phyloP scores from a whole-genome alignment of 2,113 vertebrate genomes.

The Salvelinus fontinalis region DNA sequence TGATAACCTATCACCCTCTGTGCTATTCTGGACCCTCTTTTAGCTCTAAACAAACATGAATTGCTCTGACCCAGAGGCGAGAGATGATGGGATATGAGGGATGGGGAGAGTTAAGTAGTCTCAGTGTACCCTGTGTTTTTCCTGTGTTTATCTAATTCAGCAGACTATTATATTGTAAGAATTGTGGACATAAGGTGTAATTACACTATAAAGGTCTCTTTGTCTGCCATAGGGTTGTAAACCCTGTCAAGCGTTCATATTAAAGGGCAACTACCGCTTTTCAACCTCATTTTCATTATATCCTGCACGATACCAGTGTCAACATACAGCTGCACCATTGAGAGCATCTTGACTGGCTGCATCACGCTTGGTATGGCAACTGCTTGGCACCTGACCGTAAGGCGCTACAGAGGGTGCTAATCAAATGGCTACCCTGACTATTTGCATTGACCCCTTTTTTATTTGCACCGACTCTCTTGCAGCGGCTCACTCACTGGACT shows the following conservation, averaged over 20 bases:
- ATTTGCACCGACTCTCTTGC: too few relatives aligned
- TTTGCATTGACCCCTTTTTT: too few relatives aligned
- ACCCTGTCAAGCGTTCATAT: slow-evolving; percentile 18
- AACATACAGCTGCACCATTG: too few relatives aligned
- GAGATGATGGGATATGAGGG: not conserved
- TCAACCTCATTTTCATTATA: too few relatives aligned
- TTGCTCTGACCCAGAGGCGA: slow-evolving; percentile 18
- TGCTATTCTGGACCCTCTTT: slow-evolving; percentile 15
- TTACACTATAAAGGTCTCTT: not conserved
- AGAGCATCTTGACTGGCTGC: too few relatives aligned
- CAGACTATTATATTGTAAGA: not conserved
- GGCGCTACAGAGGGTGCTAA: too few relatives aligned
- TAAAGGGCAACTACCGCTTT: too few relatives aligned
- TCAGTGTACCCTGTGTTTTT: not conserved
- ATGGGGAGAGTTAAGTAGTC: not conserved
- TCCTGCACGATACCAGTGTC: too few relatives aligned
- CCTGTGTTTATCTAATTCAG: slow-evolving; percentile 26
- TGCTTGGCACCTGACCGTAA: too few relatives aligned
- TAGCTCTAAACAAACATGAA: slow-evolving; percentile 5
- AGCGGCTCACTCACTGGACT: too few relatives aligned
- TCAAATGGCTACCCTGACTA: too few relatives aligned
- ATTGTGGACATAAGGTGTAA: not conserved
- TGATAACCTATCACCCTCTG: slow-evolving; percentile 42
- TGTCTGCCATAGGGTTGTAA: slow-evolving; percentile 18
- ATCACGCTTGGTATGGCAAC: too few relatives aligned